phyloP scores from a whole-genome alignment of 2,888 invertebrate species.

The Nemotelus nigrinus region DNA sequence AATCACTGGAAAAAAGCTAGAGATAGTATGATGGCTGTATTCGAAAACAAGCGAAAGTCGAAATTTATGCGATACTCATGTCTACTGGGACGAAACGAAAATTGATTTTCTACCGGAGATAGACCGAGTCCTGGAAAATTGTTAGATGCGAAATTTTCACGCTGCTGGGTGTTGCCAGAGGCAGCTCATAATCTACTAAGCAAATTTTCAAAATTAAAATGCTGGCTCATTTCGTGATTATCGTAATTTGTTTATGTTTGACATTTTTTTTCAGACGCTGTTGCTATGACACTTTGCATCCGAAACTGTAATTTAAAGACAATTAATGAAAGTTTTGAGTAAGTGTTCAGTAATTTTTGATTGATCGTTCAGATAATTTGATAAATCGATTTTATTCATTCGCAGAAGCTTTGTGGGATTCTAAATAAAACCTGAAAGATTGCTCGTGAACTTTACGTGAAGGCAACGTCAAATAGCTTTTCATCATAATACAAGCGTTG shows the following conservation, averaged over 20 bases:
- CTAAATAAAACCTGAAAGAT: too few relatives aligned
- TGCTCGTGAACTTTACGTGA: too few relatives aligned
- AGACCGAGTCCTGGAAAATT: too few relatives aligned
- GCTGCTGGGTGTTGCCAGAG: constrained; percentile 2
- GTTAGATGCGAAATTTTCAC: too few relatives aligned
- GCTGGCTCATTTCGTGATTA: constrained; percentile 7
- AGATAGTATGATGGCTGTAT: constrained; percentile 8
- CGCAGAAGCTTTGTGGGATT: too few relatives aligned
- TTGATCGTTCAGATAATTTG: neutral
- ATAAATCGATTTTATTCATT: too few relatives aligned
- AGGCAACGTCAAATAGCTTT: too few relatives aligned
- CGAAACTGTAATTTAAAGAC: too few relatives aligned
- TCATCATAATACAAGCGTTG: too few relatives aligned
- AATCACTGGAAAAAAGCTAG: neutral
- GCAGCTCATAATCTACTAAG: constrained; percentile 7
- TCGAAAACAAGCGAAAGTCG: constrained; percentile 21
- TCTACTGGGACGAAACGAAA: constrained; percentile 11
- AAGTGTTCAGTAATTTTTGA: neutral
- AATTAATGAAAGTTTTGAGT: neutral
- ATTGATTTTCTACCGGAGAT: constrained; percentile 27
- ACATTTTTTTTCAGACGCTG: neutral
- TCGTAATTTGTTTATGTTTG: neutral
- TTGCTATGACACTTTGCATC: too few relatives aligned
- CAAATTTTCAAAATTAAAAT: constrained; percentile 5
- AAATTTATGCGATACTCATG: constrained; percentile 31